phyloP scores from a whole-genome alignment of 2,888 invertebrate genomes.

The Mythimna pallens region DNA sequence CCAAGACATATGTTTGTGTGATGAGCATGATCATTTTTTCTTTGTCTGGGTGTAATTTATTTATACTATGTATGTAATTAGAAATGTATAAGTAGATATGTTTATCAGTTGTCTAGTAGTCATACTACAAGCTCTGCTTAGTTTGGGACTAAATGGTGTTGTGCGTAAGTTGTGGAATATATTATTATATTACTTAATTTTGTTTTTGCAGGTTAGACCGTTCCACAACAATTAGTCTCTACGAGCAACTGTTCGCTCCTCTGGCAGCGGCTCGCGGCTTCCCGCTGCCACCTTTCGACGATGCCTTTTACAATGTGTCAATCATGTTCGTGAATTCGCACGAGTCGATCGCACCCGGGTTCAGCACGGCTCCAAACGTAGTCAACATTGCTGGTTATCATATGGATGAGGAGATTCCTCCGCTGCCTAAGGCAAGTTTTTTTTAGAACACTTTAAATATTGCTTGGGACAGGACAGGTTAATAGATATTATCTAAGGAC shows the following conservation, averaged over 20 bases:
- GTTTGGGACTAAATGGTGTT: too few relatives aligned
- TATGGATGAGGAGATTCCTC: slow-evolving; percentile 70
- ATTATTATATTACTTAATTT: too few relatives aligned
- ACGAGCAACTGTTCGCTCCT: slow-evolving; percentile 66
- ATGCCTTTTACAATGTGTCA: slow-evolving; percentile 71
- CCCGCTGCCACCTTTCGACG: slow-evolving; percentile 66
- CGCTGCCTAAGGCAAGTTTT: slow-evolving; percentile 76
- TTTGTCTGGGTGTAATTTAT: too few relatives aligned
- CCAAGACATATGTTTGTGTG: too few relatives aligned
- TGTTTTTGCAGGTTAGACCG: not conserved
- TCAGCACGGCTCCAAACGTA: slow-evolving; percentile 75
- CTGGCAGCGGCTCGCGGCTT: slow-evolving; percentile 72
- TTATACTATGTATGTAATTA: too few relatives aligned
- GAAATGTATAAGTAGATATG: too few relatives aligned
- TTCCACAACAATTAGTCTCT: slow-evolving; percentile 41
- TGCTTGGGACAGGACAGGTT: too few relatives aligned
- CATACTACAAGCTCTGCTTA: too few relatives aligned
- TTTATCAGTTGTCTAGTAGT: too few relatives aligned
- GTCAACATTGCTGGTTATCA: slow-evolving; percentile 79
- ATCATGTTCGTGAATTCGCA: slow-evolving; percentile 77
- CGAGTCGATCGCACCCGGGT: slow-evolving; percentile 69
- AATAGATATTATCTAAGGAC: too few relatives aligned
- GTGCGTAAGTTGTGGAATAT: too few relatives aligned
- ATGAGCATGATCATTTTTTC: too few relatives aligned
- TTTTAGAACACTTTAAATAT: not conserved